Conservation (phyloP, 2,888 invertebrate genomes). For the Drosophila recens region DNA sequence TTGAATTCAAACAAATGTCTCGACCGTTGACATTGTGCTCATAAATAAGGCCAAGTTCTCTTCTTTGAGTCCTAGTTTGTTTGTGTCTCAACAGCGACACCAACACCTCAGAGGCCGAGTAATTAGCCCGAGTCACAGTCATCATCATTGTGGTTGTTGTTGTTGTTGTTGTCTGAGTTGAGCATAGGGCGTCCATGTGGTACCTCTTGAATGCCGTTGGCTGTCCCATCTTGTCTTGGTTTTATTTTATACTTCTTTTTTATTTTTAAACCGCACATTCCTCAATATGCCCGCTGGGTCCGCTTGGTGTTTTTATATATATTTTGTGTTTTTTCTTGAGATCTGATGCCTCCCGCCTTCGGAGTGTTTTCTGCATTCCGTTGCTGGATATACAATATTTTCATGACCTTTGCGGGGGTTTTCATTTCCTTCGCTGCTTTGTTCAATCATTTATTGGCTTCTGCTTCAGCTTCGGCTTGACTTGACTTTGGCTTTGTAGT, state of each 20-base stretch:
- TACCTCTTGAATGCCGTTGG: slow-evolving; percentile 44
- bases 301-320: slow-evolving; percentile 29
- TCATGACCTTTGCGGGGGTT: slow-evolving; percentile 81
- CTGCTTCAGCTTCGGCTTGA: slow-evolving; percentile 34
- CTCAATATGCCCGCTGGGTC: slow-evolving; percentile 70
- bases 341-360: slow-evolving; percentile 27
- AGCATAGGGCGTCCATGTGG: slow-evolving; percentile 66
- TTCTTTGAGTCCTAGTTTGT: slow-evolving; percentile 30
- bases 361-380: slow-evolving; percentile 32
- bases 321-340: slow-evolving; percentile 1
- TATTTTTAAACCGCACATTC: slow-evolving; percentile 79
- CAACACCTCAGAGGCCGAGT: slow-evolving; percentile 56
- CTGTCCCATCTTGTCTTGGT: slow-evolving; percentile 38
- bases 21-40: slow-evolving; percentile 58
- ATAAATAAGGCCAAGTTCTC: slow-evolving; percentile 66
- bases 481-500: slow-evolving; percentile 60
- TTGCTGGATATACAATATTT: slow-evolving; percentile 55
- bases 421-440: slow-evolving; percentile 63
- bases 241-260: slow-evolving; percentile 58
- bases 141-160: background rate
- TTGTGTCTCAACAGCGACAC: slow-evolving; percentile 33
- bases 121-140: slow-evolving; percentile 55
- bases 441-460: slow-evolving; percentile 80
- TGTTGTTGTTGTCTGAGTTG: slow-evolving; percentile 14
- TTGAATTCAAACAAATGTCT: slow-evolving; percentile 72